A percentile compares a stretch with the other conserved stretches of the same genome.
Conservation (phyloP, 2,113 vertebrate genomes). For the Piaya cayana region DNA sequence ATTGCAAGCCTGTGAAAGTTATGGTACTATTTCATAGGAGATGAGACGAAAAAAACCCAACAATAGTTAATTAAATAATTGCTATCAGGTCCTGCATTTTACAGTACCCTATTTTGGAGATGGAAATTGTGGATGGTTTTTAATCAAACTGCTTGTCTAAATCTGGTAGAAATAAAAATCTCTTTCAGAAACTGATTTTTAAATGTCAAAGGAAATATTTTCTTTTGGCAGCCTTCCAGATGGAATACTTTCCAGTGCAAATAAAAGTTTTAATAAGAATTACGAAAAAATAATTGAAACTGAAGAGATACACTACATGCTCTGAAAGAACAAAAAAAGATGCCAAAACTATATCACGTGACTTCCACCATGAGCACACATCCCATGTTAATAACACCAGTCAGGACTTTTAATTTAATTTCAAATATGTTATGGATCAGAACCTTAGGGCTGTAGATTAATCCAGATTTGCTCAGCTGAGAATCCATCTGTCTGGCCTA, state of each 20-base stretch:
- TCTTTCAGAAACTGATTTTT: background rate
- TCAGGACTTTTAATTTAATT: slow-evolving; percentile 11
- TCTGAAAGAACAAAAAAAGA: background rate
- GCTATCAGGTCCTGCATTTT: background rate
- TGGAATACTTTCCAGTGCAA: background rate
- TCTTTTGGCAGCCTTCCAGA: slow-evolving; percentile 6
- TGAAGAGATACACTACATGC: background rate
- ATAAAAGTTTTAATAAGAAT: background rate
- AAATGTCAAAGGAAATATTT: slow-evolving; percentile 21
- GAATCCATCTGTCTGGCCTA: background rate
- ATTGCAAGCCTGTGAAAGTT: background rate
- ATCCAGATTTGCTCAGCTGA: background rate
- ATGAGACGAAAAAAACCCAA: accelerated
- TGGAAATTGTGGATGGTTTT: background rate
- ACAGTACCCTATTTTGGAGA: background rate
- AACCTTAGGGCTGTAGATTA: background rate
- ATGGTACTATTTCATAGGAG: background rate
- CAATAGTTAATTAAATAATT: background rate
- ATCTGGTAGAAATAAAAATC: background rate
- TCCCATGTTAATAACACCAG: background rate
- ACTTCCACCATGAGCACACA: background rate
- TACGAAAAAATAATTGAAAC: slow-evolving; percentile 9
- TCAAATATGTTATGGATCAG: background rate
- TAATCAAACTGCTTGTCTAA: background rate
- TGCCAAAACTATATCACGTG: background rate